phyloP scores from a whole-genome alignment of 2,113 vertebrate genomes.

The Phasianus colchicus region DNA sequence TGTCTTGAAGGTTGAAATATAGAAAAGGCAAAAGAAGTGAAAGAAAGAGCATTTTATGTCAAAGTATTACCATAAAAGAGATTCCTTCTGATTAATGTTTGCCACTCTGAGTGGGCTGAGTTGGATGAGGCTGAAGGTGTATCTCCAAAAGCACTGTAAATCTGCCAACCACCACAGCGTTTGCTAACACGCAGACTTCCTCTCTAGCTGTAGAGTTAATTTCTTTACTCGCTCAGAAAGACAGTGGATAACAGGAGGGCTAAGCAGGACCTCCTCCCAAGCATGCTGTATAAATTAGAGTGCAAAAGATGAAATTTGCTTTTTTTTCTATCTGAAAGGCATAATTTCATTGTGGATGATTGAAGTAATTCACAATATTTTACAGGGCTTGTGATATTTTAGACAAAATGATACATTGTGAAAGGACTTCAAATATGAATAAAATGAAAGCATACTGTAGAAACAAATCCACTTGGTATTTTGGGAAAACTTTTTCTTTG shows the following conservation, averaged over 20 bases:
- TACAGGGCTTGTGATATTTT: background rate
- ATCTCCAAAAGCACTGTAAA: slow-evolving; percentile 5
- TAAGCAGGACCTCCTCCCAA: background rate
- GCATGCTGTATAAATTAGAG: background rate
- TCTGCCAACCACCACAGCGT: background rate
- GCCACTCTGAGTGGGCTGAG: background rate
- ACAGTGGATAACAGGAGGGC: background rate
- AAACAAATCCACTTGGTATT: slow-evolving; percentile 1
- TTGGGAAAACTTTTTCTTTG: background rate
- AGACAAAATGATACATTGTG: background rate
- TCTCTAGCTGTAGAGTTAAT: background rate
- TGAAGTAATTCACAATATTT: background rate
- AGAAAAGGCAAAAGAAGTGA: background rate
- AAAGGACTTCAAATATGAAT: background rate
- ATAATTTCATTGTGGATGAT: background rate
- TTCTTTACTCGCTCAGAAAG: background rate
- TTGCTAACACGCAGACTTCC: background rate
- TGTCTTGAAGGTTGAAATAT: background rate
- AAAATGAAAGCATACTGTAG: background rate
- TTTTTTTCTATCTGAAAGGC: background rate
- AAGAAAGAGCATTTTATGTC: background rate
- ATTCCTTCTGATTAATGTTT: background rate
- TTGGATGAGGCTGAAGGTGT: background rate
- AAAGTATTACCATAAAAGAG: background rate
- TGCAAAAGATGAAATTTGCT: background rate